A percentile compares a stretch with the other conserved stretches of the same genome.
phyloP scores from a whole-genome alignment of 2,113 vertebrate species.

The Sceloporus undulatus region DNA sequence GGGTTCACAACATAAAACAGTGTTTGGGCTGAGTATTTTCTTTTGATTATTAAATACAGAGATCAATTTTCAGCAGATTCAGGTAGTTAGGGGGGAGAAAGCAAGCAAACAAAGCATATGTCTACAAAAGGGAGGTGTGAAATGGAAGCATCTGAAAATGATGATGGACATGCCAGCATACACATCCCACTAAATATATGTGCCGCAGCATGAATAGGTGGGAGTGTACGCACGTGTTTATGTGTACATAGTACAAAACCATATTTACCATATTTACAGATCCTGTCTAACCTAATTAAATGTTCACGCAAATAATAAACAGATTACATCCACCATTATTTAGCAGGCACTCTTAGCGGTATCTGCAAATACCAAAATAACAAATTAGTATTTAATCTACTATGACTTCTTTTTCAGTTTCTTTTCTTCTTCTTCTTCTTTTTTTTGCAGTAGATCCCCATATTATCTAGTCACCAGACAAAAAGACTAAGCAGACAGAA shows the following conservation, averaged over 20 bases:
- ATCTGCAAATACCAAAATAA: slow-evolving; percentile 71
- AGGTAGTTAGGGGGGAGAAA: not conserved
- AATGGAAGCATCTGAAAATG: not conserved
- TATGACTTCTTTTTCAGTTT: slow-evolving; percentile 58
- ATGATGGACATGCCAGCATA: not conserved
- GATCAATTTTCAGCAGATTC: not conserved
- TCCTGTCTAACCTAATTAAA: not conserved
- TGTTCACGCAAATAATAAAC: not conserved
- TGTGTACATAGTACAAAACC: not conserved
- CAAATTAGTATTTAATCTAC: slow-evolving; percentile 71
- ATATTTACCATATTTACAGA: not conserved
- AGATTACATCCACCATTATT: not conserved
- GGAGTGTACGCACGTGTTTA: not conserved
- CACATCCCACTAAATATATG: not conserved
- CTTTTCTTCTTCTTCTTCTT: not conserved
- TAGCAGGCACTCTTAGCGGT: not conserved
- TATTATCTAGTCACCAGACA: slow-evolving; percentile 66
- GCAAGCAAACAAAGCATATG: not conserved
- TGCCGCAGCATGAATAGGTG: not conserved
- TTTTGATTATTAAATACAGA: not conserved
- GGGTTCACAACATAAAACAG: too few relatives aligned
- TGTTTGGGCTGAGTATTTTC: not conserved
- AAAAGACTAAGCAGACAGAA: slow-evolving; percentile 69
- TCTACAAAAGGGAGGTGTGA: not conserved
- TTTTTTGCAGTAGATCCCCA: slow-evolving; percentile 55